Conservation (phyloP, 2,888 invertebrate species). For the Sthenelais limicola region DNA sequence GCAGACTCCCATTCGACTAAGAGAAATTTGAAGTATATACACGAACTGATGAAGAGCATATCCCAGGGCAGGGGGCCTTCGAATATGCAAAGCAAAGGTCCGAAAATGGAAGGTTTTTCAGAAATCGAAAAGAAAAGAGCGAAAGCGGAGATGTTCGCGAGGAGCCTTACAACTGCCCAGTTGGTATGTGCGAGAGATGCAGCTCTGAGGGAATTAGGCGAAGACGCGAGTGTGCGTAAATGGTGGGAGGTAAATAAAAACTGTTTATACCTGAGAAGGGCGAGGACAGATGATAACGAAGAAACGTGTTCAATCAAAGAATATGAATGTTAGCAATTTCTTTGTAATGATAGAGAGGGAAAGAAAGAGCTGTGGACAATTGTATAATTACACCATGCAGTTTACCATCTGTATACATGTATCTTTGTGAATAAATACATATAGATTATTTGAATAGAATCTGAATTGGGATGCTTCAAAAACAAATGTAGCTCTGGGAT, state of each 20-base stretch:
- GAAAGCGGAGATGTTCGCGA: slow-evolving; percentile 1
- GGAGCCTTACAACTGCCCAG: slow-evolving; percentile 19
- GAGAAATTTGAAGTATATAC: slow-evolving; percentile 18
- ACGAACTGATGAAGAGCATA: slow-evolving; percentile 13
- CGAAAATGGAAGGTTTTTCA: background rate
- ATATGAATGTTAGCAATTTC: no score
- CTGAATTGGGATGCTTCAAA: no score
- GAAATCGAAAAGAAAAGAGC: slow-evolving; percentile 10
- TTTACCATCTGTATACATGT: no score
- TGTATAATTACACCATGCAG: no score
- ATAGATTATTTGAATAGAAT: no score
- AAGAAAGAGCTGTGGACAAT: no score
- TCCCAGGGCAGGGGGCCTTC: slow-evolving; percentile 16
- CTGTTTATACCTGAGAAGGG: slow-evolving; percentile 16
- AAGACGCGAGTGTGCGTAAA: slow-evolving; percentile 6
- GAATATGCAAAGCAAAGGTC: background rate
- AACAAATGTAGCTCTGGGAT: no score
- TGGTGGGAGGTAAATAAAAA: slow-evolving; percentile 21
- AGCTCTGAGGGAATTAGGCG: slow-evolving; percentile 12
- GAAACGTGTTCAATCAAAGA: no score
- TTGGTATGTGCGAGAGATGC: slow-evolving; percentile 12
- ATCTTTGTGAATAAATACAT: no score
- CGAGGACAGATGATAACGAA: no score
- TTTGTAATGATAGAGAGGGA: no score
- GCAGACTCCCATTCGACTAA: background rate